Conservation (phyloP, 2,888 invertebrate species). For the Sarcophaga subvicina region DNA sequence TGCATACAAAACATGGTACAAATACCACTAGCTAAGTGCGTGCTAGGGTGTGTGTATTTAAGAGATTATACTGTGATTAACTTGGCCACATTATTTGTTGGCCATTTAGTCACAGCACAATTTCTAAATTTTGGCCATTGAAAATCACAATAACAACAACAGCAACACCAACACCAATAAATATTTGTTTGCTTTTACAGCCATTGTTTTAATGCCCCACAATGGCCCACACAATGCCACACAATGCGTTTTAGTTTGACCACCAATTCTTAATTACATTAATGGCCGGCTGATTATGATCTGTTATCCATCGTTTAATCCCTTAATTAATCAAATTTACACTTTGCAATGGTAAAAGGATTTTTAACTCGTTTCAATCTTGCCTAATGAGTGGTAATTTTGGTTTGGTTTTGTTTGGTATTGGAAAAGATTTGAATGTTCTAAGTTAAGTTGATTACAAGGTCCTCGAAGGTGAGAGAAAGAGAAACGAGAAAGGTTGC, state of each 20-base stretch:
- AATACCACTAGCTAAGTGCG: neutral
- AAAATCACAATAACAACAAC: too few species aligned
- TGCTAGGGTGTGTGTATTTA: neutral
- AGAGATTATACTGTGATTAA: slow-evolving; percentile 19
- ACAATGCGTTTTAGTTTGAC: neutral
- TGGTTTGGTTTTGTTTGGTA: too few species aligned
- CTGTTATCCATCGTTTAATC: neutral
- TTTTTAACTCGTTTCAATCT: neutral
- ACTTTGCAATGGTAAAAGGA: neutral
- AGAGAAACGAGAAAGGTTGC: too few species aligned
- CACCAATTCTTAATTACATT: slow-evolving; percentile 9
- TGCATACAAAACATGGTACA: too few species aligned
- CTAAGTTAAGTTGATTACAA: too few species aligned
- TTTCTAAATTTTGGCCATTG: too few species aligned
- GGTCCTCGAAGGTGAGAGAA: too few species aligned
- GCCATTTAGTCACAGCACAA: neutral
- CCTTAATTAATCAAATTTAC: slow-evolving; percentile 1
- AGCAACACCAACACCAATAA: neutral
- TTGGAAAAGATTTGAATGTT: too few species aligned
- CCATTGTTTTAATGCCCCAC: neutral
- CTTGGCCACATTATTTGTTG: slow-evolving; percentile 13
- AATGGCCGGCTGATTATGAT: neutral
- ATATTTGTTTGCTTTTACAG: neutral
- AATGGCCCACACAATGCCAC: neutral
- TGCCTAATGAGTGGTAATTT: neutral